phyloP scores from a whole-genome alignment of 2,113 vertebrate genomes.

The Mesocricetus auratus region DNA sequence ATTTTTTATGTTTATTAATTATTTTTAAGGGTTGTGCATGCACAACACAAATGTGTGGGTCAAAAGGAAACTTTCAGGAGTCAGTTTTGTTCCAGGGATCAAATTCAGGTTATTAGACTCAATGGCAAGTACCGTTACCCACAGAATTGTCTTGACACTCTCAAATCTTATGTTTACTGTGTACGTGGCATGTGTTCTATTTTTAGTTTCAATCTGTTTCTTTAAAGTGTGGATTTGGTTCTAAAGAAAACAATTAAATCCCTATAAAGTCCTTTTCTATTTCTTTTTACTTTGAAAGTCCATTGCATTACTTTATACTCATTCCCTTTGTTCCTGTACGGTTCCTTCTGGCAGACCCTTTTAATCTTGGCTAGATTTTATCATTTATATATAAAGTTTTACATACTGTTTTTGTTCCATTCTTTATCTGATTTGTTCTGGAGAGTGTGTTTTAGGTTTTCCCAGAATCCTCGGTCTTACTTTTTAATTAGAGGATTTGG shows the following conservation, averaged over 20 bases:
- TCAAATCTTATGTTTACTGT: background rate
- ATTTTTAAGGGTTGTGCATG: background rate
- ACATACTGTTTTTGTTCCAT: background rate
- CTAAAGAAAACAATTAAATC: background rate
- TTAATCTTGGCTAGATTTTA: background rate
- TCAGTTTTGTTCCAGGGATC: background rate
- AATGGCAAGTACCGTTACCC: too few species aligned
- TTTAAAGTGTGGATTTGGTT: background rate
- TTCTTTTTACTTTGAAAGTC: background rate
- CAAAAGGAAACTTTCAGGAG: background rate
- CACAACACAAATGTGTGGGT: too few species aligned
- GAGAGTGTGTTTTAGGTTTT: background rate
- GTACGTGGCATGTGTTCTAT: background rate
- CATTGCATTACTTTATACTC: background rate
- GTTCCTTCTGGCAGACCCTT: background rate
- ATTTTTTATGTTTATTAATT: background rate
- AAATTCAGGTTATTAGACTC: background rate
- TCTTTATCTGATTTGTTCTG: background rate
- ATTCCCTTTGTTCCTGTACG: background rate
- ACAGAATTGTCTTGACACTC: background rate
- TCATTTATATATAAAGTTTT: background rate
- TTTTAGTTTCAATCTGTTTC: background rate
- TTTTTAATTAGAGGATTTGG: background rate
- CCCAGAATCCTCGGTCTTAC: background rate
- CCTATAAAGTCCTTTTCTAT: background rate